These are phyloP conservation scores for Gryllus bimaculatus DNA, from an alignment of 1,140 invertebrate species.

Conservation along the genomic window DNA sequence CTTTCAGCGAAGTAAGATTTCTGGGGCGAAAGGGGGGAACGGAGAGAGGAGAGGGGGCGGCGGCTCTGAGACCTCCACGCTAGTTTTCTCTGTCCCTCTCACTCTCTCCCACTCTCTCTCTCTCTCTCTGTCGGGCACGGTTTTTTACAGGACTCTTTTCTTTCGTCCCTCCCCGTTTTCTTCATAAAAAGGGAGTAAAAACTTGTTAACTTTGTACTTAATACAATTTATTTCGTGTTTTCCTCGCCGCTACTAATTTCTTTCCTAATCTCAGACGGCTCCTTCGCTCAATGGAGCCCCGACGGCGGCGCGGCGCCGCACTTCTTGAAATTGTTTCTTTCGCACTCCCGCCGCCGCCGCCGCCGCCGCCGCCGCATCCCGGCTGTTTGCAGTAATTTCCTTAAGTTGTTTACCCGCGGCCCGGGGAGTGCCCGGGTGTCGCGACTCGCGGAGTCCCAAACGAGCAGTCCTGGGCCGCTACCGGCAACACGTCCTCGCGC, in stretches of 20 bases:
- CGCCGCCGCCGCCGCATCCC: too few relatives aligned
- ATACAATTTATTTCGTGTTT: slow-evolving; percentile 6
- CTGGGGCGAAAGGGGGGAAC: neutral
- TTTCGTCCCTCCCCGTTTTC: neutral
- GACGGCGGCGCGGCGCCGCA: too few relatives aligned
- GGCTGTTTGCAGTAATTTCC: slow-evolving; percentile 3
- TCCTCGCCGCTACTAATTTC: slow-evolving; percentile 3
- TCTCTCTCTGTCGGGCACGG: neutral
- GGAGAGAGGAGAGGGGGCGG: neutral
- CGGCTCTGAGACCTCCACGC: too few relatives aligned
- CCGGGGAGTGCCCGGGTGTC: neutral
- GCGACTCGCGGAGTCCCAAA: neutral
- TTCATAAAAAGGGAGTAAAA: slow-evolving; percentile 1
- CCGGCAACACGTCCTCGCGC: neutral
- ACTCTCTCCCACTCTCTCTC: too few relatives aligned
- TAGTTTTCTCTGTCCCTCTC: too few relatives aligned
- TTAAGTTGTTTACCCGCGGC: neutral
- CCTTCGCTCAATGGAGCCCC: neutral
- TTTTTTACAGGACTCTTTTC: neutral
- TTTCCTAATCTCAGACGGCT: neutral
- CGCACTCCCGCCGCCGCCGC: neutral
- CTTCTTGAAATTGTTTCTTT: slow-evolving; percentile 2
- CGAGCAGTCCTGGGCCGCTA: neutral
- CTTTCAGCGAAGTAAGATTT: neutral
- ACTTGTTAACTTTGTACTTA: neutral